A percentile compares a stretch with the other conserved stretches of the same genome.
These are phyloP conservation scores for Triplophysa rosa DNA, from an alignment of 2,113 vertebrate genomes.

Conservation along the genomic window DNA sequence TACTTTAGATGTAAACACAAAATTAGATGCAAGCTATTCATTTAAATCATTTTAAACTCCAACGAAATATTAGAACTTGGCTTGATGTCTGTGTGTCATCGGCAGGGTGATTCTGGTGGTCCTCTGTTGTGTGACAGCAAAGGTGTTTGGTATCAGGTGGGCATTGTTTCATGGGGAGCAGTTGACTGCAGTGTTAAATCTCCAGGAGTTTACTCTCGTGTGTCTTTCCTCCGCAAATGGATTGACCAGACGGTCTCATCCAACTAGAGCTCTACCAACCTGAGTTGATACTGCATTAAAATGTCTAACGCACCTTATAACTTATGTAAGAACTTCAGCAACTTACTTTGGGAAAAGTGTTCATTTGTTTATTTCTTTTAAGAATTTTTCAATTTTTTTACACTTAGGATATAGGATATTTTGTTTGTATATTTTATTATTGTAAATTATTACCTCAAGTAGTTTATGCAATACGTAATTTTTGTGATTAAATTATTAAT, in stretches of 20 bases:
- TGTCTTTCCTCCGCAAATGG: slow-evolving; percentile 64
- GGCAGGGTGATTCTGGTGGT: slow-evolving; percentile 72
- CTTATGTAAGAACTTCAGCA: not conserved
- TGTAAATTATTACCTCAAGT: no score
- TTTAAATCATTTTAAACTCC: no score
- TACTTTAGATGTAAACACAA: not conserved
- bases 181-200: slow-evolving; percentile 54
- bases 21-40: no score
- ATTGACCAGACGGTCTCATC: slow-evolving; percentile 59
- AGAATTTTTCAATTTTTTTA: no score
- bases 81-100: not conserved
- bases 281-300: not conserved
- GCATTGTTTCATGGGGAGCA: slow-evolving; percentile 73
- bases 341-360: not conserved
- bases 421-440: no score
- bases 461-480: no score
- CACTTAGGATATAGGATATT: no score
- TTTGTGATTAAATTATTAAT: no score
- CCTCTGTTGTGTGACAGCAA: slow-evolving; percentile 71
- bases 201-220: slow-evolving; percentile 60
- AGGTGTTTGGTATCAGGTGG: slow-evolving; percentile 69
- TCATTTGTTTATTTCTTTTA: no score
- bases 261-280: slow-evolving; percentile 46
- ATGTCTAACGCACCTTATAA: not conserved
- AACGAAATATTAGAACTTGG: no score